These are phyloP conservation scores for Spilosoma lubricipeda DNA, from an alignment of 2,888 invertebrate species.

Conservation along the genomic window DNA sequence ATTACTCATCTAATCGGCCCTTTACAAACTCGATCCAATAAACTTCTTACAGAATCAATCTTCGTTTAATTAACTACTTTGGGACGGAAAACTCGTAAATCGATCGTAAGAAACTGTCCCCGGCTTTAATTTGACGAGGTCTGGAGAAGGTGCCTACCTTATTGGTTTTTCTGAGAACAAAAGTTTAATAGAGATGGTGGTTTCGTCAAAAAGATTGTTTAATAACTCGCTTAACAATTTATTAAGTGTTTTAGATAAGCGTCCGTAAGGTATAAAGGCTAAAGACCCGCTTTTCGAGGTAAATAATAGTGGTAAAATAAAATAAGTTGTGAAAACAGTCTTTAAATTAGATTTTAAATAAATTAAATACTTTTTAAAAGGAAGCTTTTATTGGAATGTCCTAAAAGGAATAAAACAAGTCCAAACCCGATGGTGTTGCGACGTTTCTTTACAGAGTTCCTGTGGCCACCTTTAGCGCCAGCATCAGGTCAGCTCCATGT, in stretches of 20 bases:
- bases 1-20: slow-evolving; percentile 36
- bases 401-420: too few species aligned
- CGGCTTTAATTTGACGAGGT: slow-evolving; percentile 48
- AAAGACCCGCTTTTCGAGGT: not conserved
- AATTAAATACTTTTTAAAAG: too few species aligned
- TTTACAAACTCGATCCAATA: slow-evolving; percentile 44
- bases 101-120: slow-evolving; percentile 41
- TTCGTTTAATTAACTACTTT: slow-evolving; percentile 57
- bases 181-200: slow-evolving; percentile 28
- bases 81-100: slow-evolving; percentile 46
- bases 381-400: too few species aligned
- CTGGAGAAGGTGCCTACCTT: slow-evolving; percentile 18
- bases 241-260: not conserved
- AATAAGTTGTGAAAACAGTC: not conserved
- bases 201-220: slow-evolving; percentile 13
- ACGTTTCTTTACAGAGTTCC: too few species aligned
- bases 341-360: too few species aligned
- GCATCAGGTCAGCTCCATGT: too few species aligned
- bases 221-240: slow-evolving; percentile 9
- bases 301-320: not conserved
- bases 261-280: not conserved
- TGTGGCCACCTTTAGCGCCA: too few species aligned
- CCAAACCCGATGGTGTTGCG: too few species aligned
- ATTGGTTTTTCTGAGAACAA: slow-evolving; percentile 35
- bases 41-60: slow-evolving; percentile 53